A percentile compares a stretch with the other conserved stretches of the same genome.
These are phyloP conservation scores for Drosophila stalkeri DNA, from an alignment of 2,888 invertebrate genomes.

Conservation along the genomic window DNA sequence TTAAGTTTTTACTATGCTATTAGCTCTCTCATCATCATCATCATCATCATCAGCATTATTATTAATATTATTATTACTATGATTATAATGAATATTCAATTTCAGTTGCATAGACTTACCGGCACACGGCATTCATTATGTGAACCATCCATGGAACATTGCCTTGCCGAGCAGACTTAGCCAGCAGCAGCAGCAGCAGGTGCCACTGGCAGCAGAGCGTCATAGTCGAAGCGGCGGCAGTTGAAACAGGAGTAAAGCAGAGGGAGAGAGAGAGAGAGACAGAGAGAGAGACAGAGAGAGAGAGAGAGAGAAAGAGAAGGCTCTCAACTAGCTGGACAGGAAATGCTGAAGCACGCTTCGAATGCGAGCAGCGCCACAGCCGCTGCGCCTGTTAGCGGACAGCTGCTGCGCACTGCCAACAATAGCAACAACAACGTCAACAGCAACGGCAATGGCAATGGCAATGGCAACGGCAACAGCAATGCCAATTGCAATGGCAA, in stretches of 20 bases:
- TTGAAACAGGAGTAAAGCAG: constrained; percentile 1
- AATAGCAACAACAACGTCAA: constrained; percentile 4
- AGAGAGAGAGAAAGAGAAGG: neutral
- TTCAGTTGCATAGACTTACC: constrained; percentile 24
- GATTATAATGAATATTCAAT: neutral
- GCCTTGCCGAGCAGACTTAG: constrained; percentile 31
- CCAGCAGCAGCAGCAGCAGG: constrained; percentile 20
- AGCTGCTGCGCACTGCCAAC: constrained; percentile 69
- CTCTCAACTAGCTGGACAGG: constrained; percentile 33
- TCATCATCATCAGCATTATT: neutral
- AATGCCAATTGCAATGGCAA: constrained; percentile 9
- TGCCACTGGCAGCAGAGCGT: constrained; percentile 6
- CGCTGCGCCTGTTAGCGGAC: constrained; percentile 47
- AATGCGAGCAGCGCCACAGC: constrained; percentile 69
- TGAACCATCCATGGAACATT: constrained; percentile 38
- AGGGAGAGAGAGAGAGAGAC: neutral
- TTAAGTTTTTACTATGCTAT: neutral
- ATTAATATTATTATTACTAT: neutral
- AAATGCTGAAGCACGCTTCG: constrained; percentile 83
- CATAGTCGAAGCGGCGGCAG: neutral
- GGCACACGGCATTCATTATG: constrained; percentile 44
- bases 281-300: neutral
- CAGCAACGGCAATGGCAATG: constrained; percentile 7
- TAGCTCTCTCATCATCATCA: neutral
- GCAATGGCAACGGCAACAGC: constrained; percentile 4